Evolutionary conservation across 2,113 vertebrate species (phyloP).

Genomic region (Mobula hypostoma): DNA sequence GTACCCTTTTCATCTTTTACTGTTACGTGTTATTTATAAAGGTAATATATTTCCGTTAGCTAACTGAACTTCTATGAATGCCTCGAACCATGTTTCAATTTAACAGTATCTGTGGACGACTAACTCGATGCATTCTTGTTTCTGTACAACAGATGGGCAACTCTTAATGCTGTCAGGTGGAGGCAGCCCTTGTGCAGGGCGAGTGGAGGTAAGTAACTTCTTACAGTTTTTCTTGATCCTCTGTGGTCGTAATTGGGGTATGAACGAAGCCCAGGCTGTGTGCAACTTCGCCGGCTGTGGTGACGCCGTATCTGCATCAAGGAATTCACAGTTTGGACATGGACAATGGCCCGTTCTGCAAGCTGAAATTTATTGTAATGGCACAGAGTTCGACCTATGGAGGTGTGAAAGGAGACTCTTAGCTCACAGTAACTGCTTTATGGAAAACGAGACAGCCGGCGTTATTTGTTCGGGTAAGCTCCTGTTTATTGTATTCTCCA

Average conservation of each 20-base stretch:
- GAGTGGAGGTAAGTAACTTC: conserved; percentile 39
- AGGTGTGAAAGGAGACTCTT: neutral
- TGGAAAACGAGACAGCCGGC: neutral
- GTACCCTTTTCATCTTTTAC: too few species aligned
- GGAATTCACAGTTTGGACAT: conserved; percentile 41
- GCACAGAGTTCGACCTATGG: conserved; percentile 43
- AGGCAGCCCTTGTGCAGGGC: conserved; percentile 38
- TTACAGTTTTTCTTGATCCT: conserved; percentile 40
- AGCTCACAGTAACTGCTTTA: neutral
- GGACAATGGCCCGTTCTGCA: conserved; percentile 38
- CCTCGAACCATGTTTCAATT: too few species aligned
- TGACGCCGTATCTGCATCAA: conserved; percentile 40
- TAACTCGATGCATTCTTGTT: too few species aligned
- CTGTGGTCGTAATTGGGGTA: conserved; percentile 44
- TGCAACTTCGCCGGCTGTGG: conserved; percentile 46
- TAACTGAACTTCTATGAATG: too few species aligned
- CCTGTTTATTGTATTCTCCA: neutral
- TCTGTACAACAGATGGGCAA: too few species aligned
- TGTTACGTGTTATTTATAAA: too few species aligned
- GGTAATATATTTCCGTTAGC: too few species aligned
- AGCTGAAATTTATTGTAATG: conserved; percentile 43
- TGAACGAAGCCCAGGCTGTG: conserved; percentile 43
- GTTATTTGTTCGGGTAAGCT: neutral
- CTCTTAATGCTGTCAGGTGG: neutral
- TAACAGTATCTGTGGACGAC: too few species aligned